Conservation (phyloP, 2,888 invertebrate genomes). For the Drosophila subsilvestris region DNA sequence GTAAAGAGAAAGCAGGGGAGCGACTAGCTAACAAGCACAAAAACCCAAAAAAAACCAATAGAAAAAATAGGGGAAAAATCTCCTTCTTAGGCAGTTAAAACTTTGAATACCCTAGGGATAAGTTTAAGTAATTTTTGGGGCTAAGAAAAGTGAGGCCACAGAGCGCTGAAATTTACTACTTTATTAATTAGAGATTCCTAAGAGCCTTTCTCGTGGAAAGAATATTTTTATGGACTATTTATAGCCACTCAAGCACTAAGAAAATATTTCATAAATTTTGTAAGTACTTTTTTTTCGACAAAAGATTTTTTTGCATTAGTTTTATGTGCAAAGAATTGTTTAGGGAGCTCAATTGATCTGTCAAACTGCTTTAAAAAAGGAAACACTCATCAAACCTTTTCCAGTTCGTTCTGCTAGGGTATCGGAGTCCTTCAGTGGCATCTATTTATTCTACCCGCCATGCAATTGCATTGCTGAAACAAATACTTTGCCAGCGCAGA, state of each 20-base stretch:
- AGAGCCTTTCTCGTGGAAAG: not conserved
- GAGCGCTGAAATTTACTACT: not conserved
- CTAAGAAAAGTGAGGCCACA: constrained; percentile 3
- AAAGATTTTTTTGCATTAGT: too few relatives aligned
- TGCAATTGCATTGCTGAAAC: constrained; percentile 18
- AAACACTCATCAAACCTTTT: too few relatives aligned
- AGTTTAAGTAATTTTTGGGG: not conserved
- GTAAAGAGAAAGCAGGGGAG: constrained; percentile 33
- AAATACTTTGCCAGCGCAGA: constrained; percentile 19
- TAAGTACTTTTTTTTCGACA: too few relatives aligned
- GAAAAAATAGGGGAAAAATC: constrained; percentile 20
- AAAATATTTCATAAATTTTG: too few relatives aligned
- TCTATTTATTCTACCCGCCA: constrained; percentile 1
- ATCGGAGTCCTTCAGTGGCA: not conserved
- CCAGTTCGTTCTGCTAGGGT: not conserved
- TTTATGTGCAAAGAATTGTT: too few relatives aligned
- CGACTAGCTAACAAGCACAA: constrained; percentile 45
- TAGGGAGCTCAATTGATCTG: too few relatives aligned
- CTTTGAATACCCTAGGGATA: constrained; percentile 27
- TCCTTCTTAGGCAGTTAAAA: constrained; percentile 2
- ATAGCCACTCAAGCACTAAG: not conserved
- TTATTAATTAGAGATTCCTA: not conserved
- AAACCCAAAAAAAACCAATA: constrained; percentile 28
- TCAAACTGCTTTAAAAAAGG: too few relatives aligned
- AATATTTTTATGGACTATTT: not conserved